phyloP scores from a whole-genome alignment of 2,888 invertebrate genomes.

The Dynastes tityus region DNA sequence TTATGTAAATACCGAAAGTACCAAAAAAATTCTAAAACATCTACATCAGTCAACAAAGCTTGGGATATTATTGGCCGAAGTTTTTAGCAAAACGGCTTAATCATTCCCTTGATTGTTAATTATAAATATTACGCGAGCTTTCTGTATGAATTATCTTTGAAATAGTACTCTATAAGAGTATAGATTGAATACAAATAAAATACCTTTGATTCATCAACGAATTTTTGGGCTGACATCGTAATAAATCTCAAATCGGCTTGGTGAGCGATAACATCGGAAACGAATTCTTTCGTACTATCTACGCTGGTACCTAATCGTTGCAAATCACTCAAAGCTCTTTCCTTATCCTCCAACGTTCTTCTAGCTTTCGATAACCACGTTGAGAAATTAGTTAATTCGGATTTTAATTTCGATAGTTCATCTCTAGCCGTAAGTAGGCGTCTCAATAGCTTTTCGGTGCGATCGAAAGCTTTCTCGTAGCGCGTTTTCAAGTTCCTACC shows the following conservation, averaged over 20 bases:
- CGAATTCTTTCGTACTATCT: slow-evolving; percentile 90
- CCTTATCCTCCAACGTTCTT: slow-evolving; percentile 87
- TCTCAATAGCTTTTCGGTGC: slow-evolving; percentile 84
- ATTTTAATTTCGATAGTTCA: slow-evolving; percentile 89
- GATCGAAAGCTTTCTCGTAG: slow-evolving; percentile 86
- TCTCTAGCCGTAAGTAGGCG: slow-evolving; percentile 86
- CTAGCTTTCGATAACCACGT: slow-evolving; percentile 89
- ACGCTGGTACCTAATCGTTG: slow-evolving; percentile 80
- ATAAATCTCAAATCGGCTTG: slow-evolving; percentile 96
- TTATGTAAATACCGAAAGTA: too few relatives aligned
- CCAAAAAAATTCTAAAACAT: too few relatives aligned
- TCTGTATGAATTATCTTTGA: too few relatives aligned
- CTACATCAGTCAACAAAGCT: too few relatives aligned
- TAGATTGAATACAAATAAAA: too few relatives aligned
- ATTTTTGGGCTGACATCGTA: slow-evolving; percentile 96
- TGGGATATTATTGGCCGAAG: too few relatives aligned
- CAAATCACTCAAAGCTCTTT: slow-evolving; percentile 84
- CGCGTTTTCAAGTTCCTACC: slow-evolving; percentile 88
- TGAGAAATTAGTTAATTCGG: slow-evolving; percentile 86
- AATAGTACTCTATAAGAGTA: too few relatives aligned
- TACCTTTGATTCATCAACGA: slow-evolving; percentile 94
- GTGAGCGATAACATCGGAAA: slow-evolving; percentile 94
- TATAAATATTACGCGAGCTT: too few relatives aligned
- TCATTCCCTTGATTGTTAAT: too few relatives aligned
- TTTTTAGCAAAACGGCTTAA: too few relatives aligned